Conservation (phyloP, 2,797 vertebrate genomes). For the Mus spretus region DNA sequence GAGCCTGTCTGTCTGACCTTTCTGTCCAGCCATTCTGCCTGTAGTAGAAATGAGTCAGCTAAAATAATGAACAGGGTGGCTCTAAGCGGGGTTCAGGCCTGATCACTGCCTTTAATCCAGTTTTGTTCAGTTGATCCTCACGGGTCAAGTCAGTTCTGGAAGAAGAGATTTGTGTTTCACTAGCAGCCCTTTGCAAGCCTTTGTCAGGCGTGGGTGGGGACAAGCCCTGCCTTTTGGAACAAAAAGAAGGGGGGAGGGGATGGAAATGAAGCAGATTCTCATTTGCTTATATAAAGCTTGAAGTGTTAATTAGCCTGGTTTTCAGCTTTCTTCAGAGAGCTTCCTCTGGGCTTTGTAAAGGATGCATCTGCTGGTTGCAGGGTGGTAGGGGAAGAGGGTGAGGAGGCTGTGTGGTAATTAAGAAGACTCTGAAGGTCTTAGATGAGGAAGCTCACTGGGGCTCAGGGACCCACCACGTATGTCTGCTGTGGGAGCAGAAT, state of each 20-base stretch:
- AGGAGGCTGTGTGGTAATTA: not conserved
- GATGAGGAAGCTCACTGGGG: not conserved
- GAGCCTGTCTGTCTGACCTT: accelerated
- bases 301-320: not conserved
- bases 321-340: not conserved
- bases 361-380: not conserved
- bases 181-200: not conserved
- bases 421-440: not conserved
- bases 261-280: not conserved
- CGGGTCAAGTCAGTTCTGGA: not conserved
- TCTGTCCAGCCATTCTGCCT: not conserved
- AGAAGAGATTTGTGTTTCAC: not conserved
- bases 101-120: accelerated
- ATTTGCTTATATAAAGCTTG: conserved; percentile 11
- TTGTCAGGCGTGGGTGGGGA: not conserved
- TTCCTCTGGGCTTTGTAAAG: not conserved
- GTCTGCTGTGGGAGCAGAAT: not conserved
- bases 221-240: not conserved
- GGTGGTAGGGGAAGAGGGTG: too few species aligned
- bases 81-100: not conserved
- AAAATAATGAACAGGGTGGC: accelerated
- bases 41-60: not conserved
- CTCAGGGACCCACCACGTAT: not conserved
- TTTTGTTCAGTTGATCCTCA: not conserved
- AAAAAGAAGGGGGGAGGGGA: not conserved